phyloP scores from a whole-genome alignment of 2,797 vertebrate species.

The Nannoperca obscura region DNA sequence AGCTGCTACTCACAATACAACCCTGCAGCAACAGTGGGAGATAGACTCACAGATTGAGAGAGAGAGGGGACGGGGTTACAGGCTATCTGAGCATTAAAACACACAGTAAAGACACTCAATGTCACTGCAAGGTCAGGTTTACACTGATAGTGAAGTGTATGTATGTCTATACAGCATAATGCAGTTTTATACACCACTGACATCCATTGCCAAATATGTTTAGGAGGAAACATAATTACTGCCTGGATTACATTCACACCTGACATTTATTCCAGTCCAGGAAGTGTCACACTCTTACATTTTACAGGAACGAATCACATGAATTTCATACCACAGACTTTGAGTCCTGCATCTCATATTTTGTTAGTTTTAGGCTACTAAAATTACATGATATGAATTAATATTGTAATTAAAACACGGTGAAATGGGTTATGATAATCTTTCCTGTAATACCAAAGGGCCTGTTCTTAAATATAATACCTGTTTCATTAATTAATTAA shows the following conservation, averaged over 20 bases:
- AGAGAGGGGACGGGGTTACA: not conserved
- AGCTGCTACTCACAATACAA: constrained; percentile 34
- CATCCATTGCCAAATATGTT: not conserved
- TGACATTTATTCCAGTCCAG: not conserved
- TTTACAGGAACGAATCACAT: not conserved
- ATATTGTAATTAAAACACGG: not conserved
- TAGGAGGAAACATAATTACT: not conserved
- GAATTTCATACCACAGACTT: not conserved
- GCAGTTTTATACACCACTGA: not conserved
- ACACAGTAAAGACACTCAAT: constrained; percentile 3
- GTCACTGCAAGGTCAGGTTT: constrained; percentile 44
- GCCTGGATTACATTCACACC: not conserved
- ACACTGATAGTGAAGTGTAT: not conserved
- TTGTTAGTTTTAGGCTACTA: not conserved
- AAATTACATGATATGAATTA: not conserved
- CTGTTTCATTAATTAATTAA: constrained; percentile 28
- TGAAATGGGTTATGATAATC: not conserved
- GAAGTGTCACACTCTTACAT: not conserved
- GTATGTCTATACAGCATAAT: not conserved
- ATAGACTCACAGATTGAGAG: constrained; percentile 19
- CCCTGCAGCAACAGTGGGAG: constrained; percentile 45
- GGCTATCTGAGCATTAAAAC: constrained; percentile 29
- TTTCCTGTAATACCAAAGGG: not conserved
- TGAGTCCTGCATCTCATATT: not conserved
- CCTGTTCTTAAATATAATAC: not conserved